Evolutionary conservation across 2,888 invertebrate species (phyloP).

Genomic region (Apoda limacodes): DNA sequence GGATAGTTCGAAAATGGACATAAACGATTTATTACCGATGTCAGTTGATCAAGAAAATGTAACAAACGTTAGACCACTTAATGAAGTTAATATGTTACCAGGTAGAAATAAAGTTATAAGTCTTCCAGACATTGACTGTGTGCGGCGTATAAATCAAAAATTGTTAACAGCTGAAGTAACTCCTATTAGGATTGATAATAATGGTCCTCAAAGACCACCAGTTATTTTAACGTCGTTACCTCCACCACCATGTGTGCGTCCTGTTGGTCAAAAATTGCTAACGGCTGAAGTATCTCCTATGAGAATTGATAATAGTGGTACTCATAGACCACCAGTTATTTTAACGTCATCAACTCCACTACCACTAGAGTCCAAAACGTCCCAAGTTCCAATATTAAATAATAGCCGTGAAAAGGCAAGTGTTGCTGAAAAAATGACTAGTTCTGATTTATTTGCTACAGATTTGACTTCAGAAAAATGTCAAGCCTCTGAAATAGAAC

Average conservation of each 20-base stretch:
- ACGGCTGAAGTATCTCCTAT: conserved; percentile 49
- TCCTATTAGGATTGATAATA: conserved; percentile 34
- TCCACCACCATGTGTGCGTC: conserved; percentile 40
- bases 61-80: conserved; percentile 11
- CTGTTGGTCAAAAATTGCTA: conserved; percentile 41
- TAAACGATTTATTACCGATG: conserved; percentile 11
- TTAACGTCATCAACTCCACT: too few relatives aligned
- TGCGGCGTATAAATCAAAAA: conserved; percentile 42
- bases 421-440: too few relatives aligned
- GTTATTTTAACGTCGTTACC: too few relatives aligned
- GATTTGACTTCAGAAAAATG: too few relatives aligned
- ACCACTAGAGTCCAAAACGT: too few relatives aligned
- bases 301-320: too few relatives aligned
- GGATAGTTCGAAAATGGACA: conserved; percentile 22
- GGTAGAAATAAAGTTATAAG: conserved; percentile 37
- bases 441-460: too few relatives aligned
- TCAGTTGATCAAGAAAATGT: conserved; percentile 6
- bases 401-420: too few relatives aligned
- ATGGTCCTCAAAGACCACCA: too few relatives aligned
- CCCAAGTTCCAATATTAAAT: too few relatives aligned
- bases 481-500: too few relatives aligned
- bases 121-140: conserved; percentile 39
- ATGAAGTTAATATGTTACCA: conserved; percentile 19
- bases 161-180: conserved; percentile 45
- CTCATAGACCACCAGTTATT: too few relatives aligned